Conservation (phyloP, 2,797 vertebrate genomes). For the Darevskia mixta region DNA sequence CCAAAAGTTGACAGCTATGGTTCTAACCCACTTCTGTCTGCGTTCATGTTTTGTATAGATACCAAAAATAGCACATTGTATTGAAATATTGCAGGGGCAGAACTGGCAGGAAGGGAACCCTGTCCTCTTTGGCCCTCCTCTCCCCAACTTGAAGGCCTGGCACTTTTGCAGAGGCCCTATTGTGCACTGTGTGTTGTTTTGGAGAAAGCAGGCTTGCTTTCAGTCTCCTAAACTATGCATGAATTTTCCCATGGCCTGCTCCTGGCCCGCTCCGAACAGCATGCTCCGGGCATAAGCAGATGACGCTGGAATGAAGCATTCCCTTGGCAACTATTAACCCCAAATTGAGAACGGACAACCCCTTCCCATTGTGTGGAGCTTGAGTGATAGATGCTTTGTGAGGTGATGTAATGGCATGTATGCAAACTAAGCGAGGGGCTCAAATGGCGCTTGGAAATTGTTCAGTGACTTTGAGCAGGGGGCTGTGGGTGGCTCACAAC, state of each 20-base stretch:
- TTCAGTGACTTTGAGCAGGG: slow-evolving; percentile 65
- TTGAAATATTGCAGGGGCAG: slow-evolving; percentile 46
- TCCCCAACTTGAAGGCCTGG: slow-evolving; percentile 25
- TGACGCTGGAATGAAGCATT: slow-evolving; percentile 81
- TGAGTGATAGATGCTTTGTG: slow-evolving; percentile 73
- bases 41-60: not conserved
- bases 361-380: slow-evolving; percentile 67
- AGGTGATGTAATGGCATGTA: slow-evolving; percentile 81
- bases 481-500: slow-evolving; percentile 44
- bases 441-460: slow-evolving; percentile 75
- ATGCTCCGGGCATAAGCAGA: slow-evolving; percentile 77
- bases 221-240: slow-evolving; percentile 75
- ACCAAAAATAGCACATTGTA: slow-evolving; percentile 31
- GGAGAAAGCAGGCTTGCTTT: slow-evolving; percentile 65
- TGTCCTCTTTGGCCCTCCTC: not conserved
- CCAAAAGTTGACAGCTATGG: too few species aligned
- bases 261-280: slow-evolving; percentile 65
- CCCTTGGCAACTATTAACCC: slow-evolving; percentile 79
- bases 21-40: slow-evolving; percentile 3
- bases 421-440: slow-evolving; percentile 73
- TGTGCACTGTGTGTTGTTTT: slow-evolving; percentile 64
- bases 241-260: slow-evolving; percentile 76
- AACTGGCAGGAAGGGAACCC: slow-evolving; percentile 23
- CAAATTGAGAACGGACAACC: slow-evolving; percentile 72
- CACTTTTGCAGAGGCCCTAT: slow-evolving; percentile 45